Evolutionary conservation across 2,888 invertebrate species (phyloP).

Genomic region (Colletes collaris): DNA sequence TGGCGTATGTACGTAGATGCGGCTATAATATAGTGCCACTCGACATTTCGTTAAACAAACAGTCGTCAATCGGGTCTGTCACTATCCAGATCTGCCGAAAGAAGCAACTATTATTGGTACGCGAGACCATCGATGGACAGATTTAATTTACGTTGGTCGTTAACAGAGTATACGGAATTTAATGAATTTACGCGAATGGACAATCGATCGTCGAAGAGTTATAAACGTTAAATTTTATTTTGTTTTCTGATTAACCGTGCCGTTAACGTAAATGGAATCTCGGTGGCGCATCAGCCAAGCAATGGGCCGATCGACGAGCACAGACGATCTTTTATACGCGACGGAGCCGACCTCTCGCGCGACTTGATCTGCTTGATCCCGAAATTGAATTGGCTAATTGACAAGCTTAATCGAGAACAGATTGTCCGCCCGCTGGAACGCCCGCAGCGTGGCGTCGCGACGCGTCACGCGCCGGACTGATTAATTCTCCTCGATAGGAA

Average conservation of each 20-base stretch:
- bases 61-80: conserved; percentile 28
- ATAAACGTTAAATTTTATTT: no score
- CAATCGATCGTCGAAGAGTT: no score
- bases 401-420: conserved; percentile 64
- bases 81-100: no score
- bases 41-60: conserved; percentile 46
- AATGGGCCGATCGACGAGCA: conserved; percentile 19
- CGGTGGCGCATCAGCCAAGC: not conserved
- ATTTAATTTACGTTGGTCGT: no score
- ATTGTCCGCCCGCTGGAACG: conserved; percentile 47
- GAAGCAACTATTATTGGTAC: no score
- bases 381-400: conserved; percentile 72
- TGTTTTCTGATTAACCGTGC: no score
- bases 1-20: not conserved
- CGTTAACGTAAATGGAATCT: not conserved
- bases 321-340: conserved; percentile 37
- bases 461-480: no score
- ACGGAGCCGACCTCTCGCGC: conserved; percentile 10
- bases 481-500: conserved; percentile 34
- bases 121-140: no score
- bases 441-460: conserved; percentile 6
- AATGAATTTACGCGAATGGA: no score
- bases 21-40: conserved; percentile 33
- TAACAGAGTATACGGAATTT: no score
- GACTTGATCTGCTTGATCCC: conserved; percentile 56